Percentiles rank a stretch among this genome's conserved stretches.
Conservation (phyloP, 2,888 invertebrate species). For the Augochlorella aurata region DNA sequence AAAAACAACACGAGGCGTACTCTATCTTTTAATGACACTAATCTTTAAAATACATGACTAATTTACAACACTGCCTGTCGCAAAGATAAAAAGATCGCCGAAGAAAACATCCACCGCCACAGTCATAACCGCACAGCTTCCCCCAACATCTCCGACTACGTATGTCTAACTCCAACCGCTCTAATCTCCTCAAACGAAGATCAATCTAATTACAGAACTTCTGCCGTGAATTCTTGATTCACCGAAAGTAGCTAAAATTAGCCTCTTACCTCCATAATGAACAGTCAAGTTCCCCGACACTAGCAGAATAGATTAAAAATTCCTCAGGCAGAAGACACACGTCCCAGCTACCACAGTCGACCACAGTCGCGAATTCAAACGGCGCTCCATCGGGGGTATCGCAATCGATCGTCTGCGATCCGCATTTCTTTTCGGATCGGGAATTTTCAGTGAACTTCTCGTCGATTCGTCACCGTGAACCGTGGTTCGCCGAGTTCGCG, state of each 20-base stretch:
- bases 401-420: background rate
- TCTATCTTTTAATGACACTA: no score
- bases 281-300: conserved; percentile 9
- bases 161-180: background rate
- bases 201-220: background rate
- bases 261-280: conserved; percentile 67
- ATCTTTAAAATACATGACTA: no score
- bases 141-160: background rate
- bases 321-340: background rate
- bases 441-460: background rate
- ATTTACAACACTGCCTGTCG: no score
- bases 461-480: background rate
- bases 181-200: background rate
- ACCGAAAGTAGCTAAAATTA: background rate
- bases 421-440: background rate
- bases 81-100: no score
- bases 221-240: background rate
- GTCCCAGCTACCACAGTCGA: background rate
- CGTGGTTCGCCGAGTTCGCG: background rate
- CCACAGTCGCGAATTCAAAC: background rate
- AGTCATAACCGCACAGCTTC: background rate
- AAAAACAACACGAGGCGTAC: no score
- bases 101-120: no score
- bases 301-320: background rate
- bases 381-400: background rate